Evolutionary conservation across 2,113 vertebrate genomes (phyloP).

Genomic region (Phalacrocorax brasilianus): DNA sequence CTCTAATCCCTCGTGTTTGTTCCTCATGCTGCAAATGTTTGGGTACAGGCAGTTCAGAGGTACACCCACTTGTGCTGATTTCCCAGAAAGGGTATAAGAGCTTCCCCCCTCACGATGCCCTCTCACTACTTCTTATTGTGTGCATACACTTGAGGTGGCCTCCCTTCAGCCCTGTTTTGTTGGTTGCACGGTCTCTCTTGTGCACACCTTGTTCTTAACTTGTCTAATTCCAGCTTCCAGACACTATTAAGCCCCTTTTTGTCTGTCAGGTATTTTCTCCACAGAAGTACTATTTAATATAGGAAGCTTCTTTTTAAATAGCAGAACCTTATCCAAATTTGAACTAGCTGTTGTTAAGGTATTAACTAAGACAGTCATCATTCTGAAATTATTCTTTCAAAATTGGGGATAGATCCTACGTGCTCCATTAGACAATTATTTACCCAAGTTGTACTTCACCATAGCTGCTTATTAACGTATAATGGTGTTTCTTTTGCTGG

Average conservation of each 20-base stretch:
- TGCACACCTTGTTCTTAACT: neutral
- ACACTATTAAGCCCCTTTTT: rapidly evolving
- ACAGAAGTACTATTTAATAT: neutral
- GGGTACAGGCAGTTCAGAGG: neutral
- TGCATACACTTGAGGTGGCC: neutral
- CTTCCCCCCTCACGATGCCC: neutral
- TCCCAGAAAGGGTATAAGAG: neutral
- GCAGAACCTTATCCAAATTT: neutral
- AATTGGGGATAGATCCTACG: neutral
- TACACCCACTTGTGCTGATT: neutral
- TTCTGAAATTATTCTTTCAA: neutral
- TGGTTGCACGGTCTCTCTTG: neutral
- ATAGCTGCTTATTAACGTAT: neutral
- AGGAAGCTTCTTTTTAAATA: neutral
- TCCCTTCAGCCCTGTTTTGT: neutral
- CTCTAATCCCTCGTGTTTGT: neutral
- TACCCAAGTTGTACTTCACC: neutral
- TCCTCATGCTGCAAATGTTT: neutral
- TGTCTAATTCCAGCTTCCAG: neutral
- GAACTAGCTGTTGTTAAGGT: neutral
- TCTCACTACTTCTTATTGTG: neutral
- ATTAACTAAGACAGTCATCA: neutral
- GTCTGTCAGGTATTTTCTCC: neutral
- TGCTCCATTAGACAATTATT: neutral
- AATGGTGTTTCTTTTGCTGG: neutral